Evolutionary conservation across 2,113 vertebrate species (phyloP), one percentile per base, ranked within the genome.

Genomic region (Elaphurus davidianus): DNA sequence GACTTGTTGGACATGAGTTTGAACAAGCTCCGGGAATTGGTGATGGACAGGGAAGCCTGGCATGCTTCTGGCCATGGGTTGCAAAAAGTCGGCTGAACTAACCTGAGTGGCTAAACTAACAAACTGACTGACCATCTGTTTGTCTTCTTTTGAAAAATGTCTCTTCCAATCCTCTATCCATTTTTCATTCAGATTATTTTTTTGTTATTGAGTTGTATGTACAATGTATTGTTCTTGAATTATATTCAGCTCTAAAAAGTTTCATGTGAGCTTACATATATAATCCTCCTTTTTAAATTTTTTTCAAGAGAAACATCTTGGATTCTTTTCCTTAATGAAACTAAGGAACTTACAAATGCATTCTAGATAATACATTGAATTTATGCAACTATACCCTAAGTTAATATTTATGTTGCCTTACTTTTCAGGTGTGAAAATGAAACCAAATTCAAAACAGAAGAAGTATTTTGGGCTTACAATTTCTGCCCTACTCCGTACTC

Each of bases 401-500:
- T 95, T 96, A 94, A 96, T 91, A 30, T 6, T 45, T 76, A 33
- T 13, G 1, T 54, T 82, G 40, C 79, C 45, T 95, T 97, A 10
- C 98, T 98, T 98, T 99, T 97, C 98, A 99, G 99, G 93, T 99
- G 99, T 98, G 99, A 99, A 87, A 99, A 99, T 98, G 99, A 99
- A 97, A 99, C 99, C 7, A 96, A 98, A 91, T 99, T 99, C 98
- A 99, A 99, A 98, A 99, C 97, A 89, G 99, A 99, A 94, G 99
- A 99, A 28, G 98, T 98, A 64, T 99, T 99, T 98, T 99, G 99
- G 99, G 99, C 99, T 45, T 99, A 99, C 98, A 99, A 99, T 98
- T 99, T 99, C 99, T 99, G 99, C 47, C 99, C 99, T 87, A 99
- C 99, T 47, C 99, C 99, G 0, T 99, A 99, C 98, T 99, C 99